These are phyloP conservation scores for Hippocampus barbouri DNA, from an alignment of 2,113 vertebrate species.

Conservation along the genomic window DNA sequence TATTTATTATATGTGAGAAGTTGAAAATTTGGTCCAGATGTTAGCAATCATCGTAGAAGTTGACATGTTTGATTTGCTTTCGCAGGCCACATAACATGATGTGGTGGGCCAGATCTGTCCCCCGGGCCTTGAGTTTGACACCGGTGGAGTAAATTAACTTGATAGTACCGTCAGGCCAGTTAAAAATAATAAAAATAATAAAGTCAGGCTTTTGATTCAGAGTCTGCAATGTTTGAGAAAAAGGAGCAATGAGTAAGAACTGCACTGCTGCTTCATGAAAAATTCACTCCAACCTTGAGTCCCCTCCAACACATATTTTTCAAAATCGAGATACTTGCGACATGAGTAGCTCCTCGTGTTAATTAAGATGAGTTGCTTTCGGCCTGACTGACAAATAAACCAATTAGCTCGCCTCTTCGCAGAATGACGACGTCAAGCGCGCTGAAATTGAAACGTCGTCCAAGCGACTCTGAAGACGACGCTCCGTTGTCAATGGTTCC, in stretches of 20 bases:
- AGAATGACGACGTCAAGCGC: neutral
- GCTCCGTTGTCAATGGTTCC: neutral
- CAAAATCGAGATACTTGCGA: neutral
- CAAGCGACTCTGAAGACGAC: neutral
- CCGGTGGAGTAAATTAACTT: too few relatives aligned
- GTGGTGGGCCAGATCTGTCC: too few relatives aligned
- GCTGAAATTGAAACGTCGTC: neutral
- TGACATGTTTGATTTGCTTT: too few relatives aligned
- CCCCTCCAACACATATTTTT: neutral
- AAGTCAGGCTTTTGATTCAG: neutral
- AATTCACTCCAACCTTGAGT: neutral
- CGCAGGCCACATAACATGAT: too few relatives aligned
- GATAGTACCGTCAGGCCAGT: too few relatives aligned
- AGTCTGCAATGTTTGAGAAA: neutral
- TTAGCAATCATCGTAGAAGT: too few relatives aligned
- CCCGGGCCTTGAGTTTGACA: too few relatives aligned
- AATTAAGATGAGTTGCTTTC: conserved; percentile 2
- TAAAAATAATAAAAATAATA: too few relatives aligned
- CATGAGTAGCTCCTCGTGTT: neutral
- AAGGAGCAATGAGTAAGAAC: neutral
- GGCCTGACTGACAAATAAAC: neutral
- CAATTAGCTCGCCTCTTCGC: neutral
- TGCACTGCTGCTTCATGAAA: neutral
- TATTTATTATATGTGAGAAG: too few relatives aligned
- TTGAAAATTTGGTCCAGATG: too few relatives aligned